Percentiles rank a stretch among this genome's conserved stretches.
Evolutionary conservation across 1,140 invertebrate species (phyloP).

Genomic region (Musca domestica): DNA sequence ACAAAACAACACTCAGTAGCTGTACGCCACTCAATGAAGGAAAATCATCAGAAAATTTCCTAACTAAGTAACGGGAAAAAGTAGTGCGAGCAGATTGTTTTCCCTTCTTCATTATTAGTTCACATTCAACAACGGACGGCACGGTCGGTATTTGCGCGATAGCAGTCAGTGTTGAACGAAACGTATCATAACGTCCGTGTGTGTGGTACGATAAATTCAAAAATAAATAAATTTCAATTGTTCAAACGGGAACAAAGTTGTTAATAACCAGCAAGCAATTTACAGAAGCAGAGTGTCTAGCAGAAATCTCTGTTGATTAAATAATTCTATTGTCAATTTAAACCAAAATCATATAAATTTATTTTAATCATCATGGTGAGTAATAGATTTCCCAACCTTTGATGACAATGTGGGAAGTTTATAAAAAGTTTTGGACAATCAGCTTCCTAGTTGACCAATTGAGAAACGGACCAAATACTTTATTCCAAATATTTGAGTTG

Average conservation of each 20-base stretch:
- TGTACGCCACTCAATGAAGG: neutral
- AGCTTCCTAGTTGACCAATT: too few relatives aligned
- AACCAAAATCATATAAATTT: conserved; percentile 26
- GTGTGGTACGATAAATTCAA: neutral
- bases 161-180: neutral
- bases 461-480: too few relatives aligned
- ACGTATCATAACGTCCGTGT: neutral
- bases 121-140: too few relatives aligned
- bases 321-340: neutral
- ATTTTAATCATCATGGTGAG: conserved; percentile 29
- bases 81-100: too few relatives aligned
- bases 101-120: too few relatives aligned
- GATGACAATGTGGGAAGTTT: too few relatives aligned
- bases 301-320: neutral
- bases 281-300: neutral
- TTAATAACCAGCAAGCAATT: conserved; percentile 3
- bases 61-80: too few relatives aligned
- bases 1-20: neutral
- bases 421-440: too few relatives aligned
- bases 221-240: neutral
- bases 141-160: too few relatives aligned
- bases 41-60: neutral
- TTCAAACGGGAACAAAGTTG: neutral
- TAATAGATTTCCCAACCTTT: neutral
- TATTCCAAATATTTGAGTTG: too few relatives aligned